Evolutionary conservation across 2,888 invertebrate genomes (phyloP), one percentile per base, ranked within the genome.

Genomic region (Scelioninae gen. 1): DNA sequence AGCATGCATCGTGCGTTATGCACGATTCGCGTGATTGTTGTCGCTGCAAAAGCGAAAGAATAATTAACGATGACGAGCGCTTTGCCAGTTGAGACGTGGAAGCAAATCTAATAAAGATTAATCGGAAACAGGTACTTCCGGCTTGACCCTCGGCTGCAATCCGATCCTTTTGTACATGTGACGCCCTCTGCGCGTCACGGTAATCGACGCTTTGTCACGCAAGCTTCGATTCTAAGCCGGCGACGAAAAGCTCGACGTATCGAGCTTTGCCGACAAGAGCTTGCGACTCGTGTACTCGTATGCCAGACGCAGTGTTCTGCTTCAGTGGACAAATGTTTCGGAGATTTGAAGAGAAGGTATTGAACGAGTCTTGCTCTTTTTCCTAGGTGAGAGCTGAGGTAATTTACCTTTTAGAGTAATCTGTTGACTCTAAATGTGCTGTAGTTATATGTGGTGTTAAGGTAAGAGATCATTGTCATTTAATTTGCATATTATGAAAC

Each of bases 81-180:
- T 65, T 66, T 40, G 34, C 65, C 71, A 60, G 51, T 40, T 43
- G 75, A 68, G 65, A 79, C 75, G 49, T 74, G 74, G 65, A 47
- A 62, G 71, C 75, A 75, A 79, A 83, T 83, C 79, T 83, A 83
- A 83, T 80, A 83, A 80, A 80, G 76, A 76, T 80, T 80, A 80
- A 84, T 81, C 83, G 81, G 76, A 81, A 81, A 74, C 77, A 47
- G 23, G 72, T 15, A 53, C 65, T 81, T 84, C 83, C 80, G 77
- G 63, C 74, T 81, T 45, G 72, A 69, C 80, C 74, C 80, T 77
- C 74, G 72, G 74, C 77, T 81, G 77, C 77, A 84, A 80, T 81
- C 77, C 83, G 77, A 80, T 84, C 80, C 68, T 80, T 74, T 65
- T 63, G 29, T 71, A 65, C 51, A 53, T 77, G 53, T 78, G 65